These are phyloP conservation scores for Cacatua alba DNA, from an alignment of 2,113 vertebrate species.

Conservation along the genomic window DNA sequence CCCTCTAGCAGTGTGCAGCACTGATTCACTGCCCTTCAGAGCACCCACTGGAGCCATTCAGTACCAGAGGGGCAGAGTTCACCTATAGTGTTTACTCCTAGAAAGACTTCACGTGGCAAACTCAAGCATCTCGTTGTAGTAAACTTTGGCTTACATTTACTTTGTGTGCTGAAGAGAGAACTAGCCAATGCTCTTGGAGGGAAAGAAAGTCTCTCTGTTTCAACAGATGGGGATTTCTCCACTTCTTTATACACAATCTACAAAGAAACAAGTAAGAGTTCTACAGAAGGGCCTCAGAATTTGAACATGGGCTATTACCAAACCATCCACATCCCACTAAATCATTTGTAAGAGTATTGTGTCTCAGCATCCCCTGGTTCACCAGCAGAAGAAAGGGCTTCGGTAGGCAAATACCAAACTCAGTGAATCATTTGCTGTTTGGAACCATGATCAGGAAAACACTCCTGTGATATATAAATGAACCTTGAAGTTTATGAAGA, in stretches of 20 bases:
- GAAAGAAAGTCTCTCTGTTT: conserved; percentile 77
- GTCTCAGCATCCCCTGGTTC: not conserved
- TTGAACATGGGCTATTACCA: not conserved
- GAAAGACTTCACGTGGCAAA: not conserved
- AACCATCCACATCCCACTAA: not conserved
- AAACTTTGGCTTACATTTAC: conserved; percentile 85
- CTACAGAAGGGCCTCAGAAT: not conserved
- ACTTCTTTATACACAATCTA: conserved; percentile 92
- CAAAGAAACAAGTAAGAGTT: conserved; percentile 45
- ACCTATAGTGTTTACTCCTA: not conserved
- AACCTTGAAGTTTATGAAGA: not conserved
- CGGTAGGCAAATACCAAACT: not conserved
- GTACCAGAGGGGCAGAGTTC: not conserved
- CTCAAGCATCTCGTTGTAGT: not conserved
- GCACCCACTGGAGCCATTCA: not conserved
- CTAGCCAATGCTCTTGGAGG: conserved; percentile 69
- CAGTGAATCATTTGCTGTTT: not conserved
- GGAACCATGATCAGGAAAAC: not conserved
- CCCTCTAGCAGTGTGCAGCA: not conserved
- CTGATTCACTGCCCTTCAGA: not conserved
- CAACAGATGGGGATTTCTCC: conserved; percentile 78
- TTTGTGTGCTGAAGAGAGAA: conserved; percentile 80
- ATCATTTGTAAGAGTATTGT: not conserved
- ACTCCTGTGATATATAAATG: not conserved
- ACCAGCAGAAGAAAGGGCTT: not conserved